Conservation (phyloP, 2,113 vertebrate species). For the Gorsachius goisagi region DNA sequence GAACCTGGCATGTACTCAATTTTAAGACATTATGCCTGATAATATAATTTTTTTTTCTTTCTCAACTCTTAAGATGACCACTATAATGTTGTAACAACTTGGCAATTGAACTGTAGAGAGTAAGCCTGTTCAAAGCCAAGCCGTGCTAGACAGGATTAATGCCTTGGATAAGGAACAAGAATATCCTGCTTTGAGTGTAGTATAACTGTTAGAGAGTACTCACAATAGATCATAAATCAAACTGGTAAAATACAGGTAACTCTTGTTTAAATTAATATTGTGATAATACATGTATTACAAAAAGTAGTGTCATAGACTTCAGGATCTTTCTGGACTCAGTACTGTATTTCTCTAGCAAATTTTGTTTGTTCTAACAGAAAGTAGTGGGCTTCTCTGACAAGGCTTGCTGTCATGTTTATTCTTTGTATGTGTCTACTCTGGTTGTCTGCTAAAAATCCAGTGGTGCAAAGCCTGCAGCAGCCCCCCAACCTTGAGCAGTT, state of each 20-base stretch:
- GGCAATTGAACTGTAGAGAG: not conserved
- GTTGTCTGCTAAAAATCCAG: not conserved
- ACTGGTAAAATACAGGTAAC: not conserved
- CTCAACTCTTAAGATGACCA: not conserved
- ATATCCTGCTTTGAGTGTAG: not conserved
- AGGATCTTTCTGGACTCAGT: not conserved
- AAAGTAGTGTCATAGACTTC: not conserved
- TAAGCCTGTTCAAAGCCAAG: not conserved
- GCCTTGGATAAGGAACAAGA: not conserved
- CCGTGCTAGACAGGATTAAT: not conserved
- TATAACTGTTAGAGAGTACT: not conserved
- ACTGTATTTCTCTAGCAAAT: not conserved
- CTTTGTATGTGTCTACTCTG: accelerated
- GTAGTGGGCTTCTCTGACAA: not conserved
- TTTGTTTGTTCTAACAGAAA: not conserved
- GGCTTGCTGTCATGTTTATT: accelerated
- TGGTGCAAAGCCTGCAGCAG: not conserved
- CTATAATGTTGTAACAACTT: not conserved
- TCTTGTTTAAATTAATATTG: not conserved
- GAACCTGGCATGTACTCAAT: not conserved
- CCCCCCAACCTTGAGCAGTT: accelerated
- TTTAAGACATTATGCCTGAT: not conserved
- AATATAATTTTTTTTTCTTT: not conserved
- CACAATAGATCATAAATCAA: not conserved
- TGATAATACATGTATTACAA: too few species aligned